Evolutionary conservation across 2,888 invertebrate genomes (phyloP), one percentile per base, ranked within the genome.

Genomic region (Phoenoteleia sp.): DNA sequence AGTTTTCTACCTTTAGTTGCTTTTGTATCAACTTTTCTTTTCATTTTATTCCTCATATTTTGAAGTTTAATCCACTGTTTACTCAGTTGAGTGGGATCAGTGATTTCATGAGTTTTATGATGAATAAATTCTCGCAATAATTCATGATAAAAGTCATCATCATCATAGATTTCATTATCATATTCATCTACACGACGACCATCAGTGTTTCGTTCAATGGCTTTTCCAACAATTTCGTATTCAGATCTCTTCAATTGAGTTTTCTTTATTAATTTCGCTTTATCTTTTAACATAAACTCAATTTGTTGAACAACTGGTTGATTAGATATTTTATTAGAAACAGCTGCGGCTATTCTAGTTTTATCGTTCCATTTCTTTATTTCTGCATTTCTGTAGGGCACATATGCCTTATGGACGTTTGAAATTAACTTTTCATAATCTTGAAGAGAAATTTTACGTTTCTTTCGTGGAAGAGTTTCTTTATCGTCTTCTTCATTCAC

Each of bases 141-240:
- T 90, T 98, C 98, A 93, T 99, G 99, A 94, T 99, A 99, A 93
- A 99, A 99, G 92, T 99, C 99, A 90, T 97, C 97, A 92, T 99
- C 99, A 93, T 99, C 99, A 94, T 98, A 99, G 90, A 99, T 97
- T 94, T 99, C 97, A 0, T 95, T 91, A 90, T 97, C 96, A 86
- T 96, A 96, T 88, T 96, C 96, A 87, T 95, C 95, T 79, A 94
- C 91, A 47, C 90, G 86, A 62, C 94, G 94, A 5, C 89, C 91
- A 52, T 93, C 92, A 3, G 87, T 87, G 27, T 90, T 87, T 19
- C 86, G 82, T 0, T 47, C 56, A 17, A 92, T 92, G 81, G 91
- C 88, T 90, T 96, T 95, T 0, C 97, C 97, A 52, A 97, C 90
- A 69, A 97, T 95, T 64, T 95, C 94, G 92, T 97, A 97, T 76